These are phyloP conservation scores for Cyanoramphus novaezelandiae DNA, from an alignment of 2,113 vertebrate species.

Conservation along the genomic window DNA sequence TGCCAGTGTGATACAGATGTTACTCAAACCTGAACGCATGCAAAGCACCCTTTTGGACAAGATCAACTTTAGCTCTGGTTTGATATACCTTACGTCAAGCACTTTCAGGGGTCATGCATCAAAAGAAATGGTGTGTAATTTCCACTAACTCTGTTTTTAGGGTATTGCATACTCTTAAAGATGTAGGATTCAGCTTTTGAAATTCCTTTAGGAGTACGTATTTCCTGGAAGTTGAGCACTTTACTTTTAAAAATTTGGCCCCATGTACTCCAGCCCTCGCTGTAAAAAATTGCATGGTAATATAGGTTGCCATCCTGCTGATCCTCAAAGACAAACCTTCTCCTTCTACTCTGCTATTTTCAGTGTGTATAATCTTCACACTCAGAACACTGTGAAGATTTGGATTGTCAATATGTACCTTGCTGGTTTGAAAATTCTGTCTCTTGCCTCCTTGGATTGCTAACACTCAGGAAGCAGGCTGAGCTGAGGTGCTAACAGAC, in stretches of 20 bases:
- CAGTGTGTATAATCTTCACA: not conserved
- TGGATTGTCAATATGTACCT: constrained; percentile 10
- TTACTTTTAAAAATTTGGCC: not conserved
- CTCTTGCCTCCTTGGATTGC: not conserved
- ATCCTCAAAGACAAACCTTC: not conserved
- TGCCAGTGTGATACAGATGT: constrained; percentile 21
- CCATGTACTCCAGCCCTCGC: not conserved
- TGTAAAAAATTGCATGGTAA: not conserved
- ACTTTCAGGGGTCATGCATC: not conserved
- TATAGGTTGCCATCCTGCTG: not conserved
- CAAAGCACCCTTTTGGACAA: not conserved
- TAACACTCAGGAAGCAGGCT: not conserved
- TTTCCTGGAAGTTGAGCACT: not conserved
- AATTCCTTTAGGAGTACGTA: not conserved
- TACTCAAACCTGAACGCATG: not conserved
- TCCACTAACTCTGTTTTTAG: not conserved
- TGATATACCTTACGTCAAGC: not conserved
- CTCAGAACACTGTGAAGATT: not conserved
- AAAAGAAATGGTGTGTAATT: not conserved
- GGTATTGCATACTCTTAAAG: not conserved
- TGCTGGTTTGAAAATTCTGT: not conserved
- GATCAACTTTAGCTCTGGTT: not conserved
- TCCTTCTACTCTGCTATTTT: not conserved
- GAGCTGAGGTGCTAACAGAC: not conserved
- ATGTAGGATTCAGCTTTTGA: not conserved